Evolutionary conservation across 2,888 invertebrate genomes (phyloP).

Genomic region (Melolontha melolontha): DNA sequence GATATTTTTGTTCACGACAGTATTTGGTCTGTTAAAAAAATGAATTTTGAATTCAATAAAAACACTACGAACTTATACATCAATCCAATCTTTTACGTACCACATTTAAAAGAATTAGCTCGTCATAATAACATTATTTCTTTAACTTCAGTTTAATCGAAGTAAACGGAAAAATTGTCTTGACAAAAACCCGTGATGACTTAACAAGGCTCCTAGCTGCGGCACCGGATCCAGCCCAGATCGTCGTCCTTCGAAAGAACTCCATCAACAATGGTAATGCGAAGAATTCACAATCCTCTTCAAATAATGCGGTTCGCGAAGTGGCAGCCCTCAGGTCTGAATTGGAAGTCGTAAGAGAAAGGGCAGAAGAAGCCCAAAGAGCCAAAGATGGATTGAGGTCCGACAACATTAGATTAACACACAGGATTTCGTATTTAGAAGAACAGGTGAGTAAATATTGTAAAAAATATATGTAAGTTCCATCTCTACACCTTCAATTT

Average conservation of each 20-base stretch:
- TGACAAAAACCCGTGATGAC: slow-evolving; percentile 78
- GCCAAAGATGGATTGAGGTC: slow-evolving; percentile 76
- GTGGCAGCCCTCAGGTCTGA: slow-evolving; percentile 70
- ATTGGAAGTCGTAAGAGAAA: slow-evolving; percentile 70
- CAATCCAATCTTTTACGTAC: too few relatives aligned
- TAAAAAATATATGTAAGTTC: too few relatives aligned
- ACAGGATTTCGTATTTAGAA: slow-evolving; percentile 89
- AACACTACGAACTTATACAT: too few relatives aligned
- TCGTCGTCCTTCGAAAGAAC: slow-evolving; percentile 71
- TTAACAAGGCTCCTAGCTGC: slow-evolving; percentile 74
- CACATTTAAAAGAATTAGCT: too few relatives aligned
- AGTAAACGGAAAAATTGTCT: slow-evolving; percentile 82
- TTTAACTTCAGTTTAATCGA: slow-evolving; percentile 75
- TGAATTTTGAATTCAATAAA: too few relatives aligned
- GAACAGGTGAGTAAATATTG: slow-evolving; percentile 78
- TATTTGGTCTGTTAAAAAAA: too few relatives aligned
- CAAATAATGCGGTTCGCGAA: slow-evolving; percentile 61
- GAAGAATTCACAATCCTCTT: slow-evolving; percentile 66
- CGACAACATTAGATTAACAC: slow-evolving; percentile 87
- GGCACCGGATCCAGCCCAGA: slow-evolving; percentile 73
- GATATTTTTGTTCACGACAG: too few relatives aligned
- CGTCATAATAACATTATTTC: slow-evolving; percentile 1
- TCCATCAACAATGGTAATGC: slow-evolving; percentile 53
- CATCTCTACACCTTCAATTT: too few relatives aligned
- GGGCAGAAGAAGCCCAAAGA: slow-evolving; percentile 74